Conservation (phyloP, 2,113 vertebrate genomes). For the Rutilus rutilus region DNA sequence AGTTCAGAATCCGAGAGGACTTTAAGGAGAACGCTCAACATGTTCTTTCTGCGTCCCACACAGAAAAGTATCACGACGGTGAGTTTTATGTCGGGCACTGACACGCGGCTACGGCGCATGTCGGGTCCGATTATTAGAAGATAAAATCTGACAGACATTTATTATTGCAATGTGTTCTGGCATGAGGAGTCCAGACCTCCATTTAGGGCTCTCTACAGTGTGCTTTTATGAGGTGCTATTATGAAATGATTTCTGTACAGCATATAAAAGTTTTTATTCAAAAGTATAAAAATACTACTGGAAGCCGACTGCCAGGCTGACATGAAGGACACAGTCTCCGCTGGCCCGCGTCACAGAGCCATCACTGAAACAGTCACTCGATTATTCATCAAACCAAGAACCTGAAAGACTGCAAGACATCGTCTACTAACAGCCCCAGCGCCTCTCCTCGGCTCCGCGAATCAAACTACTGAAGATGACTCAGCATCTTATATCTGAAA, state of each 20-base stretch:
- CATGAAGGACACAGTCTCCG: conserved; percentile 38
- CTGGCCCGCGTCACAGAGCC: not conserved
- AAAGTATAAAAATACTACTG: conserved; percentile 54
- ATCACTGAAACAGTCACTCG: not conserved
- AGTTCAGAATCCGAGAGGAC: conserved; percentile 10
- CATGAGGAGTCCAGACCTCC: conserved; percentile 42
- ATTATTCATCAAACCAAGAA: conserved; percentile 31
- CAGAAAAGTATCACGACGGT: conserved; percentile 23
- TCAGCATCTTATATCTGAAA: not conserved
- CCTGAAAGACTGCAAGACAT: not conserved
- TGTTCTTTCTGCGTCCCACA: conserved; percentile 17
- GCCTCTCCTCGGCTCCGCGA: not conserved
- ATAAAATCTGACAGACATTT: conserved; percentile 63
- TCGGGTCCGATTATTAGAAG: conserved; percentile 54
- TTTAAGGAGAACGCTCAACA: conserved; percentile 9
- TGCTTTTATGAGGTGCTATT: conserved; percentile 60
- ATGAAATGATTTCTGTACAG: conserved; percentile 60
- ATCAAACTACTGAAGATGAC: not conserved
- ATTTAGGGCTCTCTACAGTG: conserved; percentile 49
- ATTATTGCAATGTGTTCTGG: conserved; percentile 59
- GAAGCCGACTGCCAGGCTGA: conserved; percentile 24
- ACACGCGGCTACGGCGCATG: conserved; percentile 28
- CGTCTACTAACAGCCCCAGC: not conserved
- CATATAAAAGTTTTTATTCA: conserved; percentile 55
- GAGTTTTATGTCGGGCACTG: conserved; percentile 40